Evolutionary conservation across 1,140 invertebrate genomes (phyloP).

Genomic region (Zaprionus vittiger): DNA sequence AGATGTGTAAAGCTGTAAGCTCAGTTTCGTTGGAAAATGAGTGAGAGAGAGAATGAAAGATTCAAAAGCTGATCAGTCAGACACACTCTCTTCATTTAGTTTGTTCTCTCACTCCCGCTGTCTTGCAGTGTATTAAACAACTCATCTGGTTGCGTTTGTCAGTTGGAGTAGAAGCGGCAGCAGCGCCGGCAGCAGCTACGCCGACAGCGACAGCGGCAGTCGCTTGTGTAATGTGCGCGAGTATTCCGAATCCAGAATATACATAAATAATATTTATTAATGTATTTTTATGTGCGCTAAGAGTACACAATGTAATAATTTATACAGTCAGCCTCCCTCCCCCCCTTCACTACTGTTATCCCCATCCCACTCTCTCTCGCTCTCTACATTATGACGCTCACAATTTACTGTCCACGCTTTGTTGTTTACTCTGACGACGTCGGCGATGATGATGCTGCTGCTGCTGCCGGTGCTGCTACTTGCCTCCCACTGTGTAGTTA

Average conservation of each 20-base stretch:
- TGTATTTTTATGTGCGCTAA: constrained; percentile 83
- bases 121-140: constrained; percentile 58
- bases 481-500: constrained; percentile 39
- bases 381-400: constrained; percentile 74
- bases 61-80: not conserved
- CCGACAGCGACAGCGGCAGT: not conserved
- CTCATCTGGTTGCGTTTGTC: constrained; percentile 48
- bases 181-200: not conserved
- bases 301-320: constrained; percentile 83
- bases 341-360: constrained; percentile 14
- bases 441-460: constrained; percentile 62
- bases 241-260: constrained; percentile 55
- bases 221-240: constrained; percentile 23
- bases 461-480: constrained; percentile 23
- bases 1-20: not conserved
- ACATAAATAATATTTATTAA: constrained; percentile 83
- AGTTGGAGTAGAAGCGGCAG: constrained; percentile 43
- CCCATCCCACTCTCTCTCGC: not conserved
- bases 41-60: not conserved
- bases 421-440: constrained; percentile 75
- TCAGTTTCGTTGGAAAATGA: not conserved
- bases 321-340: constrained; percentile 66
- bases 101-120: not conserved
- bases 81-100: not conserved
- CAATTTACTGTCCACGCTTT: constrained; percentile 82